phyloP scores from a whole-genome alignment of 1,140 invertebrate genomes.

The Eumeta japonica region DNA sequence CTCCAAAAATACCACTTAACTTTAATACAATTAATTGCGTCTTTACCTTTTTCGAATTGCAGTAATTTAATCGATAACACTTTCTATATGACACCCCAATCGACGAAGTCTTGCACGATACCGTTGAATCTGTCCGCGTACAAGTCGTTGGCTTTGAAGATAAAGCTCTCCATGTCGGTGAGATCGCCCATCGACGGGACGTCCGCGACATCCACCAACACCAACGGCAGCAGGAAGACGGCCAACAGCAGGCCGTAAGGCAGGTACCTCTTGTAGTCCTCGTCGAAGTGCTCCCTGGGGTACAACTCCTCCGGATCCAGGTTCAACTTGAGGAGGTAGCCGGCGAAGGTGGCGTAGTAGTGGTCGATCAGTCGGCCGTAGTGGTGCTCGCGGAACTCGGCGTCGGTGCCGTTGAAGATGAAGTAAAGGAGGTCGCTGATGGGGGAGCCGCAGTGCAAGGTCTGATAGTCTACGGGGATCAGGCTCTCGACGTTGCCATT shows the following conservation, averaged over 20 bases:
- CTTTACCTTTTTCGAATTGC: neutral
- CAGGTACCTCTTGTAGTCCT: slow-evolving; percentile 4
- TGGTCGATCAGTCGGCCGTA: slow-evolving; percentile 33
- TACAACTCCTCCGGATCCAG: slow-evolving; percentile 2
- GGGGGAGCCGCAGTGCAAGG: slow-evolving; percentile 39
- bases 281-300: neutral
- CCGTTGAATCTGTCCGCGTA: slow-evolving; percentile 11
- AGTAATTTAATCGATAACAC: neutral
- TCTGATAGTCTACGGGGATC: slow-evolving; percentile 52
- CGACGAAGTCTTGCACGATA: slow-evolving; percentile 10
- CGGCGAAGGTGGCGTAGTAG: slow-evolving; percentile 27
- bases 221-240: neutral
- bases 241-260: slow-evolving; percentile 1
- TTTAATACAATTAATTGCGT: neutral
- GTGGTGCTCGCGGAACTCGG: slow-evolving; percentile 25
- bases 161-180: neutral
- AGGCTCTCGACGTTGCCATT: slow-evolving; percentile 20
- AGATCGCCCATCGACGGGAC: slow-evolving; percentile 7
- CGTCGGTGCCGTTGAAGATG: slow-evolving; percentile 40
- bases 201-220: neutral
- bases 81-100: slow-evolving; percentile 3
- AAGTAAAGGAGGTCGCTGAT: slow-evolving; percentile 48
- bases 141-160: slow-evolving; percentile 6
- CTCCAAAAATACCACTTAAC: neutral
- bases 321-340: neutral